A percentile compares a stretch with the other conserved stretches of the same genome.
Evolutionary conservation across 2,113 vertebrate genomes (phyloP).

Genomic region (Myiozetetes cayanensis): DNA sequence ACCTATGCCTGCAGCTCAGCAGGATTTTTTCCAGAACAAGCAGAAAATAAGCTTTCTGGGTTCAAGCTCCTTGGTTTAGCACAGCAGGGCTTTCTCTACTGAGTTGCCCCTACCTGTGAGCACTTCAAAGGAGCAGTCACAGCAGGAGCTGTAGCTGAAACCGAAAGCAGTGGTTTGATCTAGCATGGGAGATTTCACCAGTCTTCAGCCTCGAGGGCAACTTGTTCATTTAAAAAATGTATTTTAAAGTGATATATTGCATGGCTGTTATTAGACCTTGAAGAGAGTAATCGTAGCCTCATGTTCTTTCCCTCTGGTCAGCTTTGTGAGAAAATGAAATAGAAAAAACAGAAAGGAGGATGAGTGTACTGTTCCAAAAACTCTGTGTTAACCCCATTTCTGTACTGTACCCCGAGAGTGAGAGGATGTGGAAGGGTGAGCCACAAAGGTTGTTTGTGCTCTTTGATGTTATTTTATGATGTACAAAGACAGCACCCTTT

Average conservation of each 20-base stretch:
- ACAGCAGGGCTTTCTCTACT: constrained; percentile 7
- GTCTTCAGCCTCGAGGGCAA: not conserved
- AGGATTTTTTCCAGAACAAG: constrained; percentile 1
- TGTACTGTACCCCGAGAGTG: accelerated
- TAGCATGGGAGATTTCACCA: not conserved
- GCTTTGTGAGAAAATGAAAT: constrained; percentile 16
- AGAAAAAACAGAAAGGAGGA: not conserved
- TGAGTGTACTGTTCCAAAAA: not conserved
- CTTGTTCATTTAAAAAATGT: constrained; percentile 13
- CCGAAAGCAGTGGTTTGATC: not conserved
- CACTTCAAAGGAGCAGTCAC: constrained; percentile 22
- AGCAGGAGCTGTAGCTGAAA: not conserved
- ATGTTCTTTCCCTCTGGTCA: not conserved
- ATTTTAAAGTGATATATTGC: not conserved
- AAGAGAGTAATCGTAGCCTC: not conserved
- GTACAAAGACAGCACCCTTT: not conserved
- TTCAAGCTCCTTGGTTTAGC: constrained; percentile 9
- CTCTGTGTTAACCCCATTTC: not conserved
- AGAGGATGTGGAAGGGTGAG: not conserved
- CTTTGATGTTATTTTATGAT: not conserved
- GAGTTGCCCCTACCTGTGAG: not conserved
- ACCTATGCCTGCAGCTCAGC: not conserved
- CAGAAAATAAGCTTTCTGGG: not conserved
- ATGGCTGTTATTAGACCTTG: constrained; percentile 21
- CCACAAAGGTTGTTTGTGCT: not conserved